phyloP scores from a whole-genome alignment of 1,140 invertebrate species.

The Homalodisca vitripennis region DNA sequence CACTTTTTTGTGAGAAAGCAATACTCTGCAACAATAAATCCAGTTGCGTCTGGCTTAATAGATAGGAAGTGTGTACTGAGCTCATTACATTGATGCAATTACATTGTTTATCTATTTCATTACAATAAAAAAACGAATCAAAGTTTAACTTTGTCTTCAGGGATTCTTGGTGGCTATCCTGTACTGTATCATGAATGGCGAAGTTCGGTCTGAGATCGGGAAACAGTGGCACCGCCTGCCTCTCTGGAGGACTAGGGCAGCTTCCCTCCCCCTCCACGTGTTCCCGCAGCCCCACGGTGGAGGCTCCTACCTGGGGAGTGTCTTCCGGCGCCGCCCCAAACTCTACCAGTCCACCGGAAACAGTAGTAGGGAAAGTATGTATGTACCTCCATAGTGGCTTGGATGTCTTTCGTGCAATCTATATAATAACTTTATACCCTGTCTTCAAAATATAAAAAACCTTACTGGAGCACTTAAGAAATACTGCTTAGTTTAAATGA shows the following conservation, averaged over 20 bases:
- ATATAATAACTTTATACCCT: background rate
- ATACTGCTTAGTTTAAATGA: background rate
- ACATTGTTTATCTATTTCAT: no score
- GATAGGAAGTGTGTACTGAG: no score
- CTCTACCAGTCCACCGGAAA: background rate
- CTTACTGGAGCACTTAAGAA: background rate
- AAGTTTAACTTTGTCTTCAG: slow-evolving; percentile 46
- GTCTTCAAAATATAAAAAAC: background rate
- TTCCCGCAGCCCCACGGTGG: background rate
- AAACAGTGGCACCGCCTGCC: slow-evolving; percentile 32
- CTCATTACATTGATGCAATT: no score
- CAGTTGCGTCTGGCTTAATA: no score
- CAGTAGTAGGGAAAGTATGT: slow-evolving; percentile 18
- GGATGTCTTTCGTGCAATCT: background rate
- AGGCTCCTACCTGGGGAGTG: background rate
- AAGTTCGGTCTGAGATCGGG: slow-evolving; percentile 57
- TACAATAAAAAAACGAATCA: no score
- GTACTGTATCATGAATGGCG: slow-evolving; percentile 67
- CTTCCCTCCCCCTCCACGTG: slow-evolving; percentile 13
- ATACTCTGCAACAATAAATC: no score
- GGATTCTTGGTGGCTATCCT: slow-evolving; percentile 67
- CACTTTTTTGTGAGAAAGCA: no score
- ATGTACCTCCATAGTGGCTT: background rate
- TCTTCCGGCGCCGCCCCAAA: background rate
- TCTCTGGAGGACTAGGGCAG: background rate